Evolutionary conservation across 2,113 vertebrate genomes (phyloP).

Genomic region (Suricata suricatta): DNA sequence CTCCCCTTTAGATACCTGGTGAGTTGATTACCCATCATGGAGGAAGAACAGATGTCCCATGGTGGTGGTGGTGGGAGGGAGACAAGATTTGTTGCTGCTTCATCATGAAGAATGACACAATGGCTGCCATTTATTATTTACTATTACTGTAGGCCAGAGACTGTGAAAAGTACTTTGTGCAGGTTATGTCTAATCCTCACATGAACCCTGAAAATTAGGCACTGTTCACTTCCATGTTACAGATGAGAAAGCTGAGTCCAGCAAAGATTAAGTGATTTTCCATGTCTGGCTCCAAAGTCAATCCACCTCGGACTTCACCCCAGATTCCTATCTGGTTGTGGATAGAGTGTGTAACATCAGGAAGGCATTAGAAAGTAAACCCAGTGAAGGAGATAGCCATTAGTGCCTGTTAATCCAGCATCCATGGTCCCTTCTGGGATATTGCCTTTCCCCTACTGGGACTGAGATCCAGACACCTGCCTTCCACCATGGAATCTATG

Average conservation of each 20-base stretch:
- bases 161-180: rapidly evolving
- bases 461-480: neutral
- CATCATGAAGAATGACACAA: neutral
- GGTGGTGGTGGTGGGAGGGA: too few relatives aligned
- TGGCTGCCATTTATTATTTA: neutral
- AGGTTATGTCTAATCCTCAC: neutral
- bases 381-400: neutral
- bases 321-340: neutral
- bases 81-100: neutral
- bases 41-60: neutral
- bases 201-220: neutral
- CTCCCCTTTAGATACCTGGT: neutral
- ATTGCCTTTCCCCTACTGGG: neutral
- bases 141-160: neutral
- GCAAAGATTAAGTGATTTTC: neutral
- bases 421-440: neutral
- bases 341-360: neutral
- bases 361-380: neutral
- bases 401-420: neutral
- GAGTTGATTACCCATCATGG: neutral
- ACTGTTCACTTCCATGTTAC: neutral
- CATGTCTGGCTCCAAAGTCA: neutral
- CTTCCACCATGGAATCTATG: neutral
- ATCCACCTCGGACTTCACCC: neutral
- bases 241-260: neutral